phyloP scores from a whole-genome alignment of 2,888 invertebrate genomes.

The Brachyopa scutellaris region DNA sequence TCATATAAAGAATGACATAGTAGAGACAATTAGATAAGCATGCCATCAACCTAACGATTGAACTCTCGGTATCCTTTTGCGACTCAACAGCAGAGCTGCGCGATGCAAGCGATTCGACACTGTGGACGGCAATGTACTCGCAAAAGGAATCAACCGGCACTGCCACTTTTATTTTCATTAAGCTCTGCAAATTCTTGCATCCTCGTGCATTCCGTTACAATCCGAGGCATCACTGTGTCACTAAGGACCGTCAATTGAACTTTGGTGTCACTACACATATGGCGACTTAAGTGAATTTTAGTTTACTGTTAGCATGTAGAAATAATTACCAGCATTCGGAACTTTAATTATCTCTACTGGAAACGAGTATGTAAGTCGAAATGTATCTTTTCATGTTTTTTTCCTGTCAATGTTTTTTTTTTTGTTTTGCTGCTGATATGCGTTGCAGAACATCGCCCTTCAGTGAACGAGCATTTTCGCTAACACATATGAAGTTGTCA shows the following conservation, averaged over 20 bases:
- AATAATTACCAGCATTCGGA: conserved; percentile 27
- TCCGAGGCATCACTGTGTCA: not conserved
- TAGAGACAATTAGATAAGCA: conserved; percentile 17
- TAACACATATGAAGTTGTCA: conserved; percentile 13
- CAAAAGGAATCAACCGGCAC: not conserved
- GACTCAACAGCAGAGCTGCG: not conserved
- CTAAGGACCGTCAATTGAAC: not conserved
- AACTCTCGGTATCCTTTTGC: conserved; percentile 19
- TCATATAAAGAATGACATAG: conserved; percentile 19
- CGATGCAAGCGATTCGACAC: conserved; percentile 9
- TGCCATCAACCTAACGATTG: conserved; percentile 35
- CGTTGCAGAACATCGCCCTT: not conserved
- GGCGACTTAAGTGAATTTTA: conserved; percentile 8
- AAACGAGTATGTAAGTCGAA: not conserved
- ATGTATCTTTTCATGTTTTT: conserved; percentile 9
- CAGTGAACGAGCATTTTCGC: conserved; percentile 1
- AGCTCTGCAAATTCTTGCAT: conserved; percentile 14
- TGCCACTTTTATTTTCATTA: conserved; percentile 24
- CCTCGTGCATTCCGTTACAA: not conserved
- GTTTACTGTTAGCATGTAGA: not conserved
- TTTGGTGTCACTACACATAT: not conserved
- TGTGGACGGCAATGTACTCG: not conserved
- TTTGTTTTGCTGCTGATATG: not conserved
- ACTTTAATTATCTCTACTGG: conserved; percentile 1
- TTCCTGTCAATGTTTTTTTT: not conserved